Evolutionary conservation across 2,797 vertebrate species (phyloP), one percentile per base, ranked within the genome.

Genomic region (Myotis planiceps): DNA sequence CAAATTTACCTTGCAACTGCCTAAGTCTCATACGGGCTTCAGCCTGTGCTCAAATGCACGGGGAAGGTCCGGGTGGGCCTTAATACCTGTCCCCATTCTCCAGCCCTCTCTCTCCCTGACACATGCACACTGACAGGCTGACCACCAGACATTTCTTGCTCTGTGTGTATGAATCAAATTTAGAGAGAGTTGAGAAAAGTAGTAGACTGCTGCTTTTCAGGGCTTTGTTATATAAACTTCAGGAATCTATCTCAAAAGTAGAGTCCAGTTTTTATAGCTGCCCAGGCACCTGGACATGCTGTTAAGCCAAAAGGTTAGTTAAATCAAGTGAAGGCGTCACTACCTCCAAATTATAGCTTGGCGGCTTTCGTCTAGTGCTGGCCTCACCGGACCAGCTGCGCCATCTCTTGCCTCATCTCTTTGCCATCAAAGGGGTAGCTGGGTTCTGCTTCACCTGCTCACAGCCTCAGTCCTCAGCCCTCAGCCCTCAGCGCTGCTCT

Each of bases 71-170:
- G 0, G 3, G 2, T 1, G 53, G 5, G 15, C 15, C 21, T 66
- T 1, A 3, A 25, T 4, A 29, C 2, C 9, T 58, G 53, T 49
- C 18, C 5, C 2, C 5, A 0, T 15, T 34, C 39, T 60, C 58
- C 21, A 16, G 13, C n/a, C 18, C 0, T 0, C 60, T 37, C 47
- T 29, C 63, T 58, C 21, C 74, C 80, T 29, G 19, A 39, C 16
- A 32, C 21, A 0, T 1, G 21, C 5, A 0, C 21, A 60, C 4
- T 2, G 4, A 25, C 3, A 19, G 9, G 10, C 60, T 23, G 21
- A 14, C 19, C 12, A 0, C 7, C 18, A 1, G 25, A 5, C 5
- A 14, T 19, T n/a, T 45, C 45, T 66, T 53, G 7, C n/a, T 78
- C 47, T 83, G 15, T 15, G 21, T 19, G 16, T 29, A 3, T 19